Evolutionary conservation across 2,113 vertebrate genomes (phyloP).

Genomic region (Potamarius usumacintae): DNA sequence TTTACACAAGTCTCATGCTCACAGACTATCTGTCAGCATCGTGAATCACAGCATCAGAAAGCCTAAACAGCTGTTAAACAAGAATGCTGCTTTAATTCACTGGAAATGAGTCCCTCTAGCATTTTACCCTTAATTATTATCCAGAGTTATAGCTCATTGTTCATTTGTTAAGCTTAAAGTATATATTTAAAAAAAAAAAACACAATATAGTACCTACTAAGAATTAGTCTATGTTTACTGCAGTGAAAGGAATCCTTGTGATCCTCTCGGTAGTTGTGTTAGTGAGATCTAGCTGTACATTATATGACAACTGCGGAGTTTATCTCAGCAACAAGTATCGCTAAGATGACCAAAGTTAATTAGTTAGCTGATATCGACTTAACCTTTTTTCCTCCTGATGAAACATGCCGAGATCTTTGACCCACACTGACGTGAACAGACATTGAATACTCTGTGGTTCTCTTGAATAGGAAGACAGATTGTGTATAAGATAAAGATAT

Average conservation of each 20-base stretch:
- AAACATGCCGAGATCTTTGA: background rate
- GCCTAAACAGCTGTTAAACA: background rate
- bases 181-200: background rate
- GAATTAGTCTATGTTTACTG: background rate
- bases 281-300: background rate
- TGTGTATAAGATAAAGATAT: background rate
- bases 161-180: background rate
- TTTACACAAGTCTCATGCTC: slow-evolving; percentile 36
- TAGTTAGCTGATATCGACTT: background rate
- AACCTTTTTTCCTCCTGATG: background rate
- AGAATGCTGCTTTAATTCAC: background rate
- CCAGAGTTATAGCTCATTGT: background rate
- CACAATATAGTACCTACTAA: background rate
- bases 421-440: background rate
- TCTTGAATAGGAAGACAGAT: background rate
- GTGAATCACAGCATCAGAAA: slow-evolving; percentile 15
- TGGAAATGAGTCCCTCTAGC: background rate
- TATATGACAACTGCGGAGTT: background rate
- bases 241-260: background rate
- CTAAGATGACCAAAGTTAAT: no score
- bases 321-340: background rate
- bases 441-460: background rate
- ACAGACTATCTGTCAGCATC: slow-evolving; percentile 3
- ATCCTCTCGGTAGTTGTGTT: background rate
- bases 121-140: background rate